Evolutionary conservation across 1,140 invertebrate genomes (phyloP).

Genomic region (Diorhabda carinulata): DNA sequence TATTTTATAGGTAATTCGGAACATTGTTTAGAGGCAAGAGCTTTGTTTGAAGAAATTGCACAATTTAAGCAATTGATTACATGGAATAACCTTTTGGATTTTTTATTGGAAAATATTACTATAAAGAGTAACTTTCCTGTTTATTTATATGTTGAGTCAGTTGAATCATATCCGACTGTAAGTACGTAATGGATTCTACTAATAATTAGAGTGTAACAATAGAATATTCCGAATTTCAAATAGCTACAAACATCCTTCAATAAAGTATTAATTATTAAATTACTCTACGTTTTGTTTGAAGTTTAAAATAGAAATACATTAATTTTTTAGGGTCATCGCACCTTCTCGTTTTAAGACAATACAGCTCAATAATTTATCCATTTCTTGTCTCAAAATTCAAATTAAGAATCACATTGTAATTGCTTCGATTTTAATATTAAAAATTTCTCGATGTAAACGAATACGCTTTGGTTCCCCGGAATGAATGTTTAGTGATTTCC

Average conservation of each 20-base stretch:
- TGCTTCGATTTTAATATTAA: too few species aligned
- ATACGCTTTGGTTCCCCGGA: too few species aligned
- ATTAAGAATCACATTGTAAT: too few species aligned
- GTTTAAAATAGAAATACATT: too few species aligned
- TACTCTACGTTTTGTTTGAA: too few species aligned
- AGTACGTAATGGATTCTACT: slow-evolving; percentile 29
- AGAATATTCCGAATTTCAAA: background rate
- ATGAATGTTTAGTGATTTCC: too few species aligned
- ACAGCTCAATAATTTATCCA: too few species aligned
- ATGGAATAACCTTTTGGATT: slow-evolving; percentile 40
- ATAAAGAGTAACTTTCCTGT: slow-evolving; percentile 17
- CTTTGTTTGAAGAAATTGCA: slow-evolving; percentile 33
- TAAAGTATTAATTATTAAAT: background rate
- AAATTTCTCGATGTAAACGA: too few species aligned
- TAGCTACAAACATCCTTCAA: background rate
- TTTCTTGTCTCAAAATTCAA: too few species aligned
- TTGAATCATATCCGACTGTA: slow-evolving; percentile 30
- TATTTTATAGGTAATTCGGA: slow-evolving; percentile 29
- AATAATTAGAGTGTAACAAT: background rate
- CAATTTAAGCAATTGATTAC: slow-evolving; percentile 29
- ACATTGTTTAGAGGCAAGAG: slow-evolving; percentile 28
- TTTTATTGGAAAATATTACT: slow-evolving; percentile 31
- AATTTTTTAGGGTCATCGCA: background rate
- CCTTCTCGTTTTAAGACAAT: background rate
- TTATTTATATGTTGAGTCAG: slow-evolving; percentile 23